Conservation (phyloP, 2,888 invertebrate species). For the Cabera pusaria region DNA sequence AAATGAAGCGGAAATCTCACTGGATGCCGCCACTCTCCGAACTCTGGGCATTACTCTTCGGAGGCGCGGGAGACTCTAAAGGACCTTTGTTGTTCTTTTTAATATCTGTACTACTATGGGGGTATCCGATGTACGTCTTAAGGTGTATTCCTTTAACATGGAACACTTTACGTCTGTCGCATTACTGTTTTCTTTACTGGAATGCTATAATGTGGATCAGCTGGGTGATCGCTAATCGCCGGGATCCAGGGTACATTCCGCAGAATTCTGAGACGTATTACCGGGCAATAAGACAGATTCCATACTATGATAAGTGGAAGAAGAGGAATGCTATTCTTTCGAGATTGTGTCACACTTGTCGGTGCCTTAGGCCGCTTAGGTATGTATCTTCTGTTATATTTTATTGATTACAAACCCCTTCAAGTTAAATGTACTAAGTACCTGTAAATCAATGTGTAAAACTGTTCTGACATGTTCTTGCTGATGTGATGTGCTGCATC, state of each 20-base stretch:
- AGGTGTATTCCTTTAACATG: conserved; percentile 95
- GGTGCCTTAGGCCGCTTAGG: conserved; percentile 92
- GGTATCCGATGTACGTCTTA: conserved; percentile 96
- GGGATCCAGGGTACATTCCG: conserved; percentile 95
- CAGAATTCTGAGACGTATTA: conserved; percentile 95
- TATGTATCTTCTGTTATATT: no score
- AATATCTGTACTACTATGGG: conserved; percentile 94
- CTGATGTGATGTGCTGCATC: no score
- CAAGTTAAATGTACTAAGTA: no score
- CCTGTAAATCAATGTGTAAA: no score
- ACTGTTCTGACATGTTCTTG: no score
- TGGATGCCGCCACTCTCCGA: conserved; percentile 95
- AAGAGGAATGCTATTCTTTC: conserved; percentile 92
- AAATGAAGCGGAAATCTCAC: conserved; percentile 91
- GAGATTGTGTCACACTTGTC: conserved; percentile 94
- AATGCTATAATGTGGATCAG: conserved; percentile 97
- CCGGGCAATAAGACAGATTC: conserved; percentile 94
- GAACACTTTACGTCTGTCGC: conserved; percentile 93
- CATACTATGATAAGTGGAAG: conserved; percentile 96
- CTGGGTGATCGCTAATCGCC: conserved; percentile 94
- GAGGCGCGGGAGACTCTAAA: conserved; percentile 95
- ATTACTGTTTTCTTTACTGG: conserved; percentile 95
- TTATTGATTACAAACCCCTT: no score
- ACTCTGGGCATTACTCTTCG: conserved; percentile 94
- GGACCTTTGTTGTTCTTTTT: conserved; percentile 93